Evolutionary conservation across 2,113 vertebrate species (phyloP), one percentile per base, ranked within the genome.

Genomic region (Eupsittula cactorum): DNA sequence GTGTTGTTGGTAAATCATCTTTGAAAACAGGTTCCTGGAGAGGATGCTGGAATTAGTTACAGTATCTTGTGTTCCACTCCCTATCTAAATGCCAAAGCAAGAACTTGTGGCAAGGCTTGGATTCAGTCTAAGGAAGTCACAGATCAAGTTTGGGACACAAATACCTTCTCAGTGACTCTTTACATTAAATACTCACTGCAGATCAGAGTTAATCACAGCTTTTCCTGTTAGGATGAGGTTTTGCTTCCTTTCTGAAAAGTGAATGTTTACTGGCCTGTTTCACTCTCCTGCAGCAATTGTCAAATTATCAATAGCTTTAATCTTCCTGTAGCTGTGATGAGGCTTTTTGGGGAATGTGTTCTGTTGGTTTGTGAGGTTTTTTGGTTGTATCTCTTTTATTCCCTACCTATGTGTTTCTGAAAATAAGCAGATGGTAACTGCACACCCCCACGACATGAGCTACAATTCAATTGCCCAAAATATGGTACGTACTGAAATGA

Each of bases 21-120:
- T 86, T 75, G 39, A 64, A 64, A 92, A 60, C 37, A 55, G 27
- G 10, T 81, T 90, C 21, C 57, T 16, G 4, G 68, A 82, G 55
- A 42, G 8, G 57, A 75, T 82, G 28, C 33, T 78, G 73, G 62
- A 81, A 86, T 95, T 64, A 27, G 27, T 84, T 82, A 68, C 57
- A 41, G 12, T 85, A 18, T 55, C 21, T 44, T 41, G 33, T 64
- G 41, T 82, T 94, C 28, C 25, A 14, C 44, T 88, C 85, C 53
- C 37, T 65, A 0, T 53, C 55, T 2, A 12, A 63, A 49, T 77
- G 50, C 18, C 79, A 88, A 59, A 80, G 46, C 39, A 63, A n/a
- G 53, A 90, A 50, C 35, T 90, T 62, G 5, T 50, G 69, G 31
- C 37, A 76, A 71, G 79, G 23, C 41, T 91, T 81, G 47, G 35